Percentiles rank a stretch among this genome's conserved stretches.
Conservation (phyloP, 2,797 vertebrate species). For the Ibycter americanus region DNA sequence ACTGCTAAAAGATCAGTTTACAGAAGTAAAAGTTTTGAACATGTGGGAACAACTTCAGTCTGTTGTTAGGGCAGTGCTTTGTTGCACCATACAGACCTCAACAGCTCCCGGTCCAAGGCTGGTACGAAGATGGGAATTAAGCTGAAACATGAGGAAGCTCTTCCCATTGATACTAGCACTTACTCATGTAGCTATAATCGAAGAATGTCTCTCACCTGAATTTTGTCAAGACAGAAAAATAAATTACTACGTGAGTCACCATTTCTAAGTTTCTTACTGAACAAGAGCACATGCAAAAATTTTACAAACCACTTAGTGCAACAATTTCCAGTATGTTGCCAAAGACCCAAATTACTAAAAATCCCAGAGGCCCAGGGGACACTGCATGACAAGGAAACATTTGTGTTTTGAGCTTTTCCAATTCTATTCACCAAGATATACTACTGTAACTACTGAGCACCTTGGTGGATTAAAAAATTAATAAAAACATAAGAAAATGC, state of each 20-base stretch:
- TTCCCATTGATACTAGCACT: background rate
- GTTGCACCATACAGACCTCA: background rate
- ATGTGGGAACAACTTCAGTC: background rate
- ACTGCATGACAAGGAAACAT: background rate
- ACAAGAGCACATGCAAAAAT: background rate
- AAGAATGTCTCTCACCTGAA: background rate
- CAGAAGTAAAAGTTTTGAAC: background rate
- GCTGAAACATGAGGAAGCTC: background rate
- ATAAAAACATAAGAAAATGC: background rate
- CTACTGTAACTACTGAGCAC: background rate
- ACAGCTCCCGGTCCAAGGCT: background rate
- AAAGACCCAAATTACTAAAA: background rate
- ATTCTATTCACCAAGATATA: background rate
- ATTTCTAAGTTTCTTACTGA: background rate
- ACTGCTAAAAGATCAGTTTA: background rate
- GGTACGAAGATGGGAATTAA: background rate
- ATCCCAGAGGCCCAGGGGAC: accelerated
- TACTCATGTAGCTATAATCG: background rate
- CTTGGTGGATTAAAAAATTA: background rate
- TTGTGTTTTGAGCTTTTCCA: background rate
- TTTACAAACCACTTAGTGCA: background rate
- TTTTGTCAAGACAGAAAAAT: background rate
- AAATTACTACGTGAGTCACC: background rate
- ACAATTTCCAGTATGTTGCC: background rate
- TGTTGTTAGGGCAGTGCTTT: background rate